Percentiles rank a stretch among this genome's conserved stretches.
Conservation (phyloP, 2,797 vertebrate species). For the Echeneis naucrates region DNA sequence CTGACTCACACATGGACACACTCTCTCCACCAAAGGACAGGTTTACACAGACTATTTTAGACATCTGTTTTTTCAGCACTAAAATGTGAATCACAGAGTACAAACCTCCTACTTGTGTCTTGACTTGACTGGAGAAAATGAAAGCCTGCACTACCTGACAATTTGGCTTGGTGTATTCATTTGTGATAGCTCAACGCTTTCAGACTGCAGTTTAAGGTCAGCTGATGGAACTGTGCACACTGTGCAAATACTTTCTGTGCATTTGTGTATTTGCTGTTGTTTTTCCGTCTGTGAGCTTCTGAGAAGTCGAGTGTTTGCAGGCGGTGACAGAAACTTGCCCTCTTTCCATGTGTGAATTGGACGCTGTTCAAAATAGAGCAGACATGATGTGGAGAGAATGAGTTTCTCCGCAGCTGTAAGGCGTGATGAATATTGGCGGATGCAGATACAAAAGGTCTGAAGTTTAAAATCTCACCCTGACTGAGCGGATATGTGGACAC, state of each 20-base stretch:
- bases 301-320: not conserved
- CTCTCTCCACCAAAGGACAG: constrained; percentile 33
- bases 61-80: constrained; percentile 23
- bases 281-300: constrained; percentile 1
- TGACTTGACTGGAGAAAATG: constrained; percentile 19
- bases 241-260: constrained; percentile 11
- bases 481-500: constrained; percentile 17
- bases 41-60: constrained; percentile 29
- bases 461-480: constrained; percentile 8
- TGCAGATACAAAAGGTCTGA: constrained; percentile 27
- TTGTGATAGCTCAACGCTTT: constrained; percentile 9
- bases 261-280: constrained; percentile 18
- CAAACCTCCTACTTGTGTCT: constrained; percentile 36
- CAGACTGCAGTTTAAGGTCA: constrained; percentile 22
- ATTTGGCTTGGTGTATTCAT: not conserved
- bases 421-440: constrained; percentile 54
- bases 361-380: constrained; percentile 39
- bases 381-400: constrained; percentile 35
- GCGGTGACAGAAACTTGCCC: not conserved
- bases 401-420: constrained; percentile 43
- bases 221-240: not conserved
- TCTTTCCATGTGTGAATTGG: constrained; percentile 22
- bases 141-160: constrained; percentile 27
- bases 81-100: constrained; percentile 44
- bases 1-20: constrained; percentile 14